phyloP scores from a whole-genome alignment of 2,888 invertebrate species.

The Rhagonycha lutea region DNA sequence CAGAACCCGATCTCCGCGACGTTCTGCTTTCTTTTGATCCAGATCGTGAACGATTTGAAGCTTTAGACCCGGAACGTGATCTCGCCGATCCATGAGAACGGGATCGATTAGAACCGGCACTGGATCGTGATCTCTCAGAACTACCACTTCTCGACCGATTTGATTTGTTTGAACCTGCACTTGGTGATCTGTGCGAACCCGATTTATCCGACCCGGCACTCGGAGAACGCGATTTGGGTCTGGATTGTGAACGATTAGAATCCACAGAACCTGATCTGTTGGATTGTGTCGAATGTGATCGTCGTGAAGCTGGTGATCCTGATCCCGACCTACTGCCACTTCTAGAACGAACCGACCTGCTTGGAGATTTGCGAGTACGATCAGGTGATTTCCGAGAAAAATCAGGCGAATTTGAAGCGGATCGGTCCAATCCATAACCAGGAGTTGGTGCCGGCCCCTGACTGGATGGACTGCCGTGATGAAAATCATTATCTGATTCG shows the following conservation, averaged over 20 bases:
- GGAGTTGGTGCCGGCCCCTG: conserved; percentile 54
- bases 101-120: conserved; percentile 31
- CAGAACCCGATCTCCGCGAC: conserved; percentile 47
- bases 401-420: conserved; percentile 46
- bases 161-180: conserved; percentile 31
- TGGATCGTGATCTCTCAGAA: conserved; percentile 33
- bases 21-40: conserved; percentile 27
- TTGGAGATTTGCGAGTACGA: conserved; percentile 38
- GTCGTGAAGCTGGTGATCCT: conserved; percentile 25
- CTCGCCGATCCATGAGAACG: conserved; percentile 36
- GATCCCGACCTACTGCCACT: conserved; percentile 32
- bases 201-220: conserved; percentile 32
- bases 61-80: conserved; percentile 32
- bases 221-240: conserved; percentile 33
- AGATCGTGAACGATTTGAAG: conserved; percentile 30
- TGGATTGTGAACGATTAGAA: conserved; percentile 26
- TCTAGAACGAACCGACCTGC: conserved; percentile 26
- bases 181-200: conserved; percentile 25
- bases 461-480: conserved; percentile 51
- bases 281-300: conserved; percentile 24
- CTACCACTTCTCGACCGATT: conserved; percentile 36
- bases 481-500: conserved; percentile 53
- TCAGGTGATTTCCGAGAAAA: conserved; percentile 38
- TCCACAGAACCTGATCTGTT: conserved; percentile 26
- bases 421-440: conserved; percentile 48